Base-by-base conservation (phyloP, 2,797 vertebrate genomes). In the Clarias laeviceps region DNA sequence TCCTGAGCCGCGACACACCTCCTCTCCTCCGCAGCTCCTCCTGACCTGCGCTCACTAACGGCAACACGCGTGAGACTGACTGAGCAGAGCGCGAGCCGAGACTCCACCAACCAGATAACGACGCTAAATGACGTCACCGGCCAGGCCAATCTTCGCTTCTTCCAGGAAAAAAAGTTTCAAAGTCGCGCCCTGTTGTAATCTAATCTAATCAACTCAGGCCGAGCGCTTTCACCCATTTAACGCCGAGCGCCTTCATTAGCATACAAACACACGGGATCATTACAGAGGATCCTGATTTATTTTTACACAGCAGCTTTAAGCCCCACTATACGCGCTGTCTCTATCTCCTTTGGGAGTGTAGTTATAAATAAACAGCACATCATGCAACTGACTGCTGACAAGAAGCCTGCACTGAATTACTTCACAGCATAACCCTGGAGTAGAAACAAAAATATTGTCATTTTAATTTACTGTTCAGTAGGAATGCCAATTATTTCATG, bases 71-170 rank as follows among this genome's bases (percentile, higher is more conserved):
- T 5, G 34, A 72, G 69, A 82, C 54, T 29, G 68, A 82, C 32
- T 12, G 69, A 50, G 82, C 56, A 27, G 18, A 6, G 56, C 24
- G 20, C 22, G 68, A 72, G 32, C 56, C 22, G 29, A 20, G 14
- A 2, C 8, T 72, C 68, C 17, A 83, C 82, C 82, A 83, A 83
- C 73, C 82, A 73, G 15, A 50, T 12, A 12, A 45, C 8, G 82
- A 62, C 22, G 62, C 56, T 7, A 5, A 2, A 56, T 24, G 3
- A 45, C 82, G 82, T 73, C 68, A 83, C 32, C 2, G 62, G 34
- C 9, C 57, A 50, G 34, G 5, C 24, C 34, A 4, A 40, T 32
- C 27, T 54, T 54, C 20, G 12, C 0, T 22, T 3, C 76, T 61
- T 27, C 27, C 34, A 50, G 68, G 62, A 81, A 81, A 11, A 50